phyloP scores from a whole-genome alignment of 2,797 vertebrate species.

The Todus mexicanus region DNA sequence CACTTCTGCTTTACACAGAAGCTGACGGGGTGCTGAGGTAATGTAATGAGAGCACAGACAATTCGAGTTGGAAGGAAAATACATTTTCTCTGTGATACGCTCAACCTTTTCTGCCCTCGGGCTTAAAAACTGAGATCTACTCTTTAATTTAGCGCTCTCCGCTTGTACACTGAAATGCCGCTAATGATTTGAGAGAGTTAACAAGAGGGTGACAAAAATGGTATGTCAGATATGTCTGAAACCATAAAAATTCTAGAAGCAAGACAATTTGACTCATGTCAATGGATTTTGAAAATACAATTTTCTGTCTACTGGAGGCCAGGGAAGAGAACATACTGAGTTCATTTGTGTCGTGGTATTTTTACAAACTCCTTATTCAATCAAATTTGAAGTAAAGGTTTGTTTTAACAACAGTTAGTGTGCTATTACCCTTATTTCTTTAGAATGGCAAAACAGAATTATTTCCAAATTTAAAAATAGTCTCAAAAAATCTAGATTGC shows the following conservation, averaged over 20 bases:
- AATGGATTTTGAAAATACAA: constrained; percentile 31
- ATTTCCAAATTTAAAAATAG: neutral
- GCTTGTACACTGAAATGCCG: constrained; percentile 11
- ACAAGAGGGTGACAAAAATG: constrained; percentile 29
- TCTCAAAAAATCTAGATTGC: neutral
- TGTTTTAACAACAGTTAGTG: neutral
- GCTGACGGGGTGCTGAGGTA: neutral
- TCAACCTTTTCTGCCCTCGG: constrained; percentile 61
- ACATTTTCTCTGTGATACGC: constrained; percentile 55
- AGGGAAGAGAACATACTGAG: neutral
- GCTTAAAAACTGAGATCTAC: constrained; percentile 51
- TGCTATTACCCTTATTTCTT: neutral
- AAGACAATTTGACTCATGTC: constrained; percentile 3
- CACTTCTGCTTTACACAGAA: neutral
- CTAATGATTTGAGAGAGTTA: constrained; percentile 52
- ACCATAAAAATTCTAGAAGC: constrained; percentile 13
- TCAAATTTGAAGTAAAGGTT: neutral
- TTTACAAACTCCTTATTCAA: neutral
- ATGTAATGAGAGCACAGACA: constrained; percentile 50
- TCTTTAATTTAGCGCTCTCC: constrained; percentile 60
- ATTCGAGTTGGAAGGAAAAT: constrained; percentile 55
- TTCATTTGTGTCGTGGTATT: neutral
- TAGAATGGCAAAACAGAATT: neutral
- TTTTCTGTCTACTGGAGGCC: neutral
- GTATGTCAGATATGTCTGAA: constrained; percentile 29